Base-by-base conservation (phyloP, 2,113 vertebrate species). In the Dolichotis patagonum region DNA sequence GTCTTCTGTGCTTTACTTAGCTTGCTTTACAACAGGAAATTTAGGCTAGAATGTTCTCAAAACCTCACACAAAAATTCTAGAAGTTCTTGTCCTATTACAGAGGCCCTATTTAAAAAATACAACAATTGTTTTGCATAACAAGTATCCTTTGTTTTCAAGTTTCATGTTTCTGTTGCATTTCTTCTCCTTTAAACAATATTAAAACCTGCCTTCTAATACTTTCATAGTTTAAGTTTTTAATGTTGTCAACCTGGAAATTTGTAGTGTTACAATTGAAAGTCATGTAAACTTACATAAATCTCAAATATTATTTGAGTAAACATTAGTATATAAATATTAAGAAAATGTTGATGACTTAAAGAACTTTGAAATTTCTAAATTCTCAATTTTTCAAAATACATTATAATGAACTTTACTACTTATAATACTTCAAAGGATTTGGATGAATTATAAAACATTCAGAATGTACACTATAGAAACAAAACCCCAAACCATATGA, bases 381-480 rank as follows among this genome's bases (percentile, higher is more conserved):
- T 91, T 94, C 60, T 77, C 88, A 71, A 81, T 86, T 93, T 90
- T 24, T 92, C 73, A 38, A 62, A 95, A 84, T 56, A 80, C 0
- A 63, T 82, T 54, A 77, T 19, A 86, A 90, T 85, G 92, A 77
- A 71, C 62, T 58, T 65, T 81, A 5, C 32, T 62, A 65, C 35
- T 24, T 67, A 54, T 38, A 78, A 71, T 43, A 80, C 28, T 75
- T 88, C 26, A 30, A 90, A 80, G 3, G 20, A 35, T 65, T 94
- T 92, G 32, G 32, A 26, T 90, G 14, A 67, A 35, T 49, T 90
- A 38, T 94, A 69, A 85, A 85, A 77, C 67, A 43, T 41, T 87
- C 28, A 88, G 19, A 69, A 91, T 78, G 7, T 84, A 78, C 10
- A 43, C 26, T 69, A 81, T 83, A 71, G 41, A 83, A 12, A 32